Base-by-base conservation (phyloP, 1,140 invertebrate genomes). In the Pogonognathellus flavescens region DNA sequence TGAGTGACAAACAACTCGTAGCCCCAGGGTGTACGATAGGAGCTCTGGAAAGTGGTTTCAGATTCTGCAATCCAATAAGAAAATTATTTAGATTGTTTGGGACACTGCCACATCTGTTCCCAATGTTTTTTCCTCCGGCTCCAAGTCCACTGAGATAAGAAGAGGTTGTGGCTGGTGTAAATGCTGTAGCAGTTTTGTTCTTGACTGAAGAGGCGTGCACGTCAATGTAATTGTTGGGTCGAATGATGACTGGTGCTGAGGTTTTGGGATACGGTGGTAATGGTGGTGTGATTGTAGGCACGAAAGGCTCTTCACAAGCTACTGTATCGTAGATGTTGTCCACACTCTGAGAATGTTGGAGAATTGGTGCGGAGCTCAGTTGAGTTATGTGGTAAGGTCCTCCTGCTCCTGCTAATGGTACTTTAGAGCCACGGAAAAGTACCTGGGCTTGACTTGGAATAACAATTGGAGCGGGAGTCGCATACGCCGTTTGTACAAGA, bases 161-260 rank as follows among this genome's bases (percentile, higher is more conserved):
- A 55, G 72, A 41, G 49, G 80, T 55, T 76, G 82, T 50, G 20
- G 41, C 72, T 50, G 66, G 31, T 41, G 31, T 41, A 41, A 41
- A 41, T 11, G 80, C 82, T 84, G 72, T 80, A 50, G 66, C 25
- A 49, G 52, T 80, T 83, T 85, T 88, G 76, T 86, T 87, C 60
- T 88, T 87, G 57, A 86, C 83, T 85, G 93, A 91, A 59, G 93
- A 93, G 6, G 93, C 93, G 83, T 93, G 92, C 6, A 94, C 93
- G 88, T 94, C 94, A 82, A 94, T 88, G 86, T 94, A 94, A 89
- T 94, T 94, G 88, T 94, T 94, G 22, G 93, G 92, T 0, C 93
- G 92, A 0, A 94, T 93, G 1, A 94, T 92, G 22, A 91, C 90
- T 57, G 91, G 90, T 18, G 92, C 90, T 80, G 90, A 91, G 52